phyloP scores from a whole-genome alignment of 2,797 vertebrate genomes.

The Rousettus madagascariensis region DNA sequence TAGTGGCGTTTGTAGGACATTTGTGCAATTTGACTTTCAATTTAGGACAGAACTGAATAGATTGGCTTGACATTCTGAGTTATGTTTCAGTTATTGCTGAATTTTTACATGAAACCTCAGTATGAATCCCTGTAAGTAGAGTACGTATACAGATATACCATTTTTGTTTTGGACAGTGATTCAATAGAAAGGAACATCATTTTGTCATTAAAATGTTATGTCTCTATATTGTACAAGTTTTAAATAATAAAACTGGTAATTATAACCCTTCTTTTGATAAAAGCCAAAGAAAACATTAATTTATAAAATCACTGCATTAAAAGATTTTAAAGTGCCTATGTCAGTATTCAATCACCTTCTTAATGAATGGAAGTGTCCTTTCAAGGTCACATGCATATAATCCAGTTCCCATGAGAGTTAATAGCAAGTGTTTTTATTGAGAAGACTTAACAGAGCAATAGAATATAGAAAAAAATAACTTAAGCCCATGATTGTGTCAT shows the following conservation, averaged over 20 bases:
- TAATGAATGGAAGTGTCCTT: background rate
- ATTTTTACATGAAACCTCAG: background rate
- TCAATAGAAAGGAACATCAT: background rate
- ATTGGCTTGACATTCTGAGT: conserved; percentile 31
- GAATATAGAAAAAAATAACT: background rate
- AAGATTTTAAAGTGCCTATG: background rate
- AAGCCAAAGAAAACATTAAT: background rate
- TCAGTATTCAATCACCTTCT: background rate
- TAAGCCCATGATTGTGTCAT: background rate
- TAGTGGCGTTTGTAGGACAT: background rate
- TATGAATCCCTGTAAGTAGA: background rate
- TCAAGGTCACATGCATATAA: background rate
- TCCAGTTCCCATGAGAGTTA: background rate
- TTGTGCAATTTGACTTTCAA: conserved; percentile 55
- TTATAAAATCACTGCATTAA: background rate
- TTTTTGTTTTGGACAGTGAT: background rate
- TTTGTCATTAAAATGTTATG: conserved; percentile 41
- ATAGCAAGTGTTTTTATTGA: background rate
- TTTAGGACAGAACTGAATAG: conserved; percentile 34
- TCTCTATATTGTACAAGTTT: conserved; percentile 3
- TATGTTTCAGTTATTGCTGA: background rate
- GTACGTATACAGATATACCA: background rate
- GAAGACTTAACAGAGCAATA: background rate
- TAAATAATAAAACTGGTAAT: background rate
- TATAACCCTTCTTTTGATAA: background rate